Evolutionary conservation across 2,888 invertebrate species (phyloP).

Genomic region (Encarsia formosa): DNA sequence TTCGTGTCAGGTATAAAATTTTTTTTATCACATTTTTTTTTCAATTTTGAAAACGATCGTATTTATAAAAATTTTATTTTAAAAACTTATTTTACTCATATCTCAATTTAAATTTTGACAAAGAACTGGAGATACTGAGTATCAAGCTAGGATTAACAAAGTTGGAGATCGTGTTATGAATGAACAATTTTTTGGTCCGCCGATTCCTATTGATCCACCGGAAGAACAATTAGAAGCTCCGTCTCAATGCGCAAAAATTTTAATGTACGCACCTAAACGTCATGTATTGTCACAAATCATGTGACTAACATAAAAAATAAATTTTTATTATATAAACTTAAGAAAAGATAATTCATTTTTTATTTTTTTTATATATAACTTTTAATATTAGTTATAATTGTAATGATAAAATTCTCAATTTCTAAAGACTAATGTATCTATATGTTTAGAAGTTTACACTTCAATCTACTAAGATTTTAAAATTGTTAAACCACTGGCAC

Average conservation of each 20-base stretch:
- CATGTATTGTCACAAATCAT: constrained; percentile 12
- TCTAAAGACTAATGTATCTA: too few relatives aligned
- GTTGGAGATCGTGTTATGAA: constrained; percentile 33
- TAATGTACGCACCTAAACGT: constrained; percentile 15
- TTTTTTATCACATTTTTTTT: background rate
- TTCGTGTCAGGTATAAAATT: constrained; percentile 35
- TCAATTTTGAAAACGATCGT: background rate
- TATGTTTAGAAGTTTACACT: too few relatives aligned
- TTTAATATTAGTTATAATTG: too few relatives aligned
- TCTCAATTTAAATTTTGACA: too few relatives aligned
- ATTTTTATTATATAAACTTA: background rate
- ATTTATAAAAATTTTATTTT: background rate
- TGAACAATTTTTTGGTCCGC: constrained; percentile 26
- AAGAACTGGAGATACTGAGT: constrained; percentile 40
- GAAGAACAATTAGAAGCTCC: constrained; percentile 19
- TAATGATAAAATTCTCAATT: too few relatives aligned
- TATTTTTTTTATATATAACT: too few relatives aligned
- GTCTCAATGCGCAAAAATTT: constrained; percentile 30
- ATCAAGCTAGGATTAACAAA: constrained; percentile 32
- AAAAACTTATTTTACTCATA: too few relatives aligned
- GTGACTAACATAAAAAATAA: constrained; percentile 2
- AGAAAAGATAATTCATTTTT: background rate
- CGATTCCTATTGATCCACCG: constrained; percentile 27
- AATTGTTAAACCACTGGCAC: too few relatives aligned
- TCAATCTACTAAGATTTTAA: too few relatives aligned